These are phyloP conservation scores for Myiagra hebetior DNA, from an alignment of 2,113 vertebrate genomes.

Conservation along the genomic window DNA sequence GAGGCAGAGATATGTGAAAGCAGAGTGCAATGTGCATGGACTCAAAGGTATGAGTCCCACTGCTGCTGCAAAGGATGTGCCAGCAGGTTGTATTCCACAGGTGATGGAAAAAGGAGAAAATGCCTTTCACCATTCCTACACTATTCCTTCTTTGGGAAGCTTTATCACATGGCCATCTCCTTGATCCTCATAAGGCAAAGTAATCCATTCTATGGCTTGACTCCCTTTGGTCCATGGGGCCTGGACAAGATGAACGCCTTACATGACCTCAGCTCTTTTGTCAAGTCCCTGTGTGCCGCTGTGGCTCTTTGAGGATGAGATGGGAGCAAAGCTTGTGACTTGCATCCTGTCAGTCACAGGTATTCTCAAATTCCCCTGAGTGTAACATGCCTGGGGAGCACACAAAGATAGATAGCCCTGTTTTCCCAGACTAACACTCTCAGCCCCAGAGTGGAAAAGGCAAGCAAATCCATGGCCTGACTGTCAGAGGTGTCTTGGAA, in stretches of 20 bases:
- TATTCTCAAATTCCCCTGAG: neutral
- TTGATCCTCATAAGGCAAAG: neutral
- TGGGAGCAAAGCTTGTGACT: neutral
- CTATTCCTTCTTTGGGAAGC: neutral
- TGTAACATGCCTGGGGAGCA: fast-evolving
- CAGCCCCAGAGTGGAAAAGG: neutral
- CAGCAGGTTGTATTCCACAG: neutral
- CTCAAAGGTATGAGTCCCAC: neutral
- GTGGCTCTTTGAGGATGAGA: neutral
- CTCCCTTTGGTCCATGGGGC: neutral
- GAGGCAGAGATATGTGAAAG: neutral
- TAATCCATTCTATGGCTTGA: neutral
- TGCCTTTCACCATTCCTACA: neutral
- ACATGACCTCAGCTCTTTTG: neutral
- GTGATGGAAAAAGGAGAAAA: neutral
- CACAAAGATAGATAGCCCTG: neutral
- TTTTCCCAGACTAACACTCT: neutral
- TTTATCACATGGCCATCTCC: neutral
- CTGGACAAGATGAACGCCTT: neutral
- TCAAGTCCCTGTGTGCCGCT: neutral
- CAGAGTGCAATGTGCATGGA: fast-evolving
- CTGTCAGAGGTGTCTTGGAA: neutral
- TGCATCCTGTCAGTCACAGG: neutral
- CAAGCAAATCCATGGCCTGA: neutral
- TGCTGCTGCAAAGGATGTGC: neutral